These are phyloP conservation scores for Platichthys flesus DNA, from an alignment of 2,113 vertebrate species.

Conservation along the genomic window DNA sequence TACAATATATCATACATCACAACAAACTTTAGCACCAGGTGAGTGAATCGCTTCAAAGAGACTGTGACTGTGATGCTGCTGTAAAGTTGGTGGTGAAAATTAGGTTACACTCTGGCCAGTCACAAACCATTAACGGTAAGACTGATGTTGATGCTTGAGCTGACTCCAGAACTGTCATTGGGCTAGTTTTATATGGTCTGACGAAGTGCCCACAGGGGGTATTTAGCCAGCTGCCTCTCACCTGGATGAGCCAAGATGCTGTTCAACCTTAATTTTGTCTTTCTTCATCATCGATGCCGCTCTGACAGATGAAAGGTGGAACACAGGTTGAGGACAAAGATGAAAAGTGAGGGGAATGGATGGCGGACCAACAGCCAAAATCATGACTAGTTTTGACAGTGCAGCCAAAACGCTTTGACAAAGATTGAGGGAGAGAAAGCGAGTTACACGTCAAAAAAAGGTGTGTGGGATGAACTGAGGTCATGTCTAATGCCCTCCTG, in stretches of 20 bases:
- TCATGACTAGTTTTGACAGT: slow-evolving; percentile 31
- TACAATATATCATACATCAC: slow-evolving; percentile 5
- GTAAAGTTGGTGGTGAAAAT: slow-evolving; percentile 35
- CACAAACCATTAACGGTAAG: slow-evolving; percentile 40
- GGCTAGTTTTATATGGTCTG: slow-evolving; percentile 33
- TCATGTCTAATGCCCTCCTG: slow-evolving; percentile 34
- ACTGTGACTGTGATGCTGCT: slow-evolving; percentile 23
- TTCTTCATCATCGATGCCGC: slow-evolving; percentile 14
- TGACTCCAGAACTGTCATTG: slow-evolving; percentile 45
- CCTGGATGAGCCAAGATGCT: slow-evolving; percentile 13
- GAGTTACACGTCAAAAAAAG: slow-evolving; percentile 21
- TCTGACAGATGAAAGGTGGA: slow-evolving; percentile 9
- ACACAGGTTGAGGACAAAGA: not conserved
- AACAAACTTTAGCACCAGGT: not conserved
- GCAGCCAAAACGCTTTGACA: slow-evolving; percentile 25
- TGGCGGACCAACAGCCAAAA: slow-evolving; percentile 7
- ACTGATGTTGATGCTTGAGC: slow-evolving; percentile 33
- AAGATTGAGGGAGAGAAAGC: slow-evolving; percentile 28
- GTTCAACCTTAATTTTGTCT: slow-evolving; percentile 15
- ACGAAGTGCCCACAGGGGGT: slow-evolving; percentile 20
- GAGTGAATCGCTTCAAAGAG: slow-evolving; percentile 19
- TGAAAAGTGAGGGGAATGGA: not conserved
- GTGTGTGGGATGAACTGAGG: slow-evolving; percentile 45
- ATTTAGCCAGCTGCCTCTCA: slow-evolving; percentile 32
- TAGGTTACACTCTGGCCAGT: slow-evolving; percentile 29